Base-by-base conservation (phyloP, 2,888 invertebrate species). In the Linyphia triangularis region DNA sequence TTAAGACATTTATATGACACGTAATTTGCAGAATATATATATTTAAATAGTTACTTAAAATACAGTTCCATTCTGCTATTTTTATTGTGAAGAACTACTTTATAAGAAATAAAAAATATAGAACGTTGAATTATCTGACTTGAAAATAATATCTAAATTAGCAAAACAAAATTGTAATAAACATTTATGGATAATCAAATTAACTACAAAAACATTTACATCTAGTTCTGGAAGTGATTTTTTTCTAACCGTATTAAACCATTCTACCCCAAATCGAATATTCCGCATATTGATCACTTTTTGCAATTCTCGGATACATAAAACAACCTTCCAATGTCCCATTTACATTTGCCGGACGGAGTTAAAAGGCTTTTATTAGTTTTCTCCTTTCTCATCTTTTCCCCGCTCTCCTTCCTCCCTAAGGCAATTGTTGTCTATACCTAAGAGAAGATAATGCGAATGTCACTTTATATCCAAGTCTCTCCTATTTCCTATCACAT, bases 341-440 rank as follows among this genome's bases (percentile, higher is more conserved):
- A 85, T 85, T 85, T 85, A 77, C 84, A 75, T 59, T 85, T 78
- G 79, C 70, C 79, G 65, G 79, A 72, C 61, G 72, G 79, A 79
- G 72, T 85, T 85, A 85, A 85, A 85, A 85, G 79, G 65, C 51
- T 85, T 85, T 85, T 79, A 85, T 85, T 63, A 72, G 22, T 19
- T 72, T 85, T 69, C 30, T 26, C 51, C 78, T 69, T 72, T 72
- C 78, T 61, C 75, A 69, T 84, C 65, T 67, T 37, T 57, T 10
- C 57, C 26, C 40, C 26, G 13, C 33, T 24, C 65, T 22, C 6
- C 24, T 33, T 30, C 73, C 40, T 13, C 43, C 79, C 85, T 43
- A n/a, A 28, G 70, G 70, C 79, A 70, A 57, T 78, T 72, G 63
- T 70, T 65, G 63, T 70, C 37, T 40, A 33, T 40, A 59, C 59